Base-by-base conservation (phyloP, 1,140 invertebrate genomes). In the Camponotus pennsylvanicus region DNA sequence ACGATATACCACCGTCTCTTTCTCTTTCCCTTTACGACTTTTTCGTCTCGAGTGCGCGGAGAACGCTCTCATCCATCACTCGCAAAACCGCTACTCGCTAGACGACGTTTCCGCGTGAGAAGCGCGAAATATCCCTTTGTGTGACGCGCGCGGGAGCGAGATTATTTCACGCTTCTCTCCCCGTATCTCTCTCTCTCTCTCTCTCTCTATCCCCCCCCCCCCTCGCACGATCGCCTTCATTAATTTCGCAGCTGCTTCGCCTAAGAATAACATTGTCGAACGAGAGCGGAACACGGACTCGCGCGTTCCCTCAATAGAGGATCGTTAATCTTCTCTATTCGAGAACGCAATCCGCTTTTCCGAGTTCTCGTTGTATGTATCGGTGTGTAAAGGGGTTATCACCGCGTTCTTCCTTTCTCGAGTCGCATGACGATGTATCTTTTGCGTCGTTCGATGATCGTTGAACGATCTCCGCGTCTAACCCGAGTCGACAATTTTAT, bases 221-320 rank as follows among this genome's bases (percentile, higher is more conserved):
- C 18, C 11, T 6, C n/a, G 52, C 15, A 15, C 27, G 27, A 32
- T 11, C 37, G 11, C 45, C 76, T 88, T 79, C 85, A 88, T 88
- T 79, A 88, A 88, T 79, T 88, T 86, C 67, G 71, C 83, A 55
- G 76, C 77, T 55, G 85, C 85, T 45, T 55, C 18, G 84, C 73
- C 84, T 79, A 86, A 87, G 86, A 88, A 86, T 88, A 88, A 86
- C 85, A 64, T 70, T 59, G 85, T 80, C 76, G 86, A 49, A 80
- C 85, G 59, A 55, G 57, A 69, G 40, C 49, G 66, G 77, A 70
- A 66, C 82, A 78, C 82, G 52, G 49, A 76, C 80, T 77, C 76
- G 82, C 57, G 27, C 63, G 27, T 55, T 76, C 69, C 64, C 57
- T 66, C 64, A 63, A 73, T 73, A 21, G 69, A 61, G 21, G 42